phyloP scores from a whole-genome alignment of 2,113 vertebrate genomes.

The Ia io region DNA sequence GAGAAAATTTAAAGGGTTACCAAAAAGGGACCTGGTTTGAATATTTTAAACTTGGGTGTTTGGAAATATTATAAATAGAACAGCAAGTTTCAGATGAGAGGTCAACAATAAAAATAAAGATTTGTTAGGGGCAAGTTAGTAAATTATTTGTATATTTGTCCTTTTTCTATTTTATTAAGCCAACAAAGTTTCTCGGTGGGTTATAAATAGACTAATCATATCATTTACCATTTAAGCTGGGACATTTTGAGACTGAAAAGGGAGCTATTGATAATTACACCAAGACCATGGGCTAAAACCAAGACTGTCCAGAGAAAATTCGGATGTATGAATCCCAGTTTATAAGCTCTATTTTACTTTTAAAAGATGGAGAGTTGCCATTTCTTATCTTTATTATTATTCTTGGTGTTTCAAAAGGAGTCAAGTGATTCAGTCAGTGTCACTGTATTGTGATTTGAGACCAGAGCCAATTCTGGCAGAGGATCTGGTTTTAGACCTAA shows the following conservation, averaged over 20 bases:
- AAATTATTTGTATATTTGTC: not conserved
- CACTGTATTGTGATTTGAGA: not conserved
- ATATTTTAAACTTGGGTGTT: not conserved
- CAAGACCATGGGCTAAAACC: not conserved
- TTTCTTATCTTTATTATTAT: not conserved
- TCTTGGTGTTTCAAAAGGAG: not conserved
- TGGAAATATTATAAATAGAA: not conserved
- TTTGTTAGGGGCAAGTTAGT: not conserved
- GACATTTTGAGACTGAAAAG: not conserved
- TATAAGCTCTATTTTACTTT: not conserved
- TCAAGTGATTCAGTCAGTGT: not conserved
- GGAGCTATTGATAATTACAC: not conserved
- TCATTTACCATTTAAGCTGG: not conserved
- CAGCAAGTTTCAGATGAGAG: not conserved
- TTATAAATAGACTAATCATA: not conserved
- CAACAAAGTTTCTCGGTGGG: not conserved
- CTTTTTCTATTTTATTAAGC: not conserved
- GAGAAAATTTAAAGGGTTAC: not conserved
- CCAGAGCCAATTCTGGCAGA: not conserved
- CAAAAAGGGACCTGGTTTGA: not conserved
- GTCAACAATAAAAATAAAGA: not conserved
- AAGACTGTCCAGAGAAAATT: not conserved
- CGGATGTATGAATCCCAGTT: not conserved
- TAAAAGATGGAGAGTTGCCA: not conserved
- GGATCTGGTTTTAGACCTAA: not conserved